Conservation (phyloP, 2,888 invertebrate genomes). For the Callosobruchus maculatus region DNA sequence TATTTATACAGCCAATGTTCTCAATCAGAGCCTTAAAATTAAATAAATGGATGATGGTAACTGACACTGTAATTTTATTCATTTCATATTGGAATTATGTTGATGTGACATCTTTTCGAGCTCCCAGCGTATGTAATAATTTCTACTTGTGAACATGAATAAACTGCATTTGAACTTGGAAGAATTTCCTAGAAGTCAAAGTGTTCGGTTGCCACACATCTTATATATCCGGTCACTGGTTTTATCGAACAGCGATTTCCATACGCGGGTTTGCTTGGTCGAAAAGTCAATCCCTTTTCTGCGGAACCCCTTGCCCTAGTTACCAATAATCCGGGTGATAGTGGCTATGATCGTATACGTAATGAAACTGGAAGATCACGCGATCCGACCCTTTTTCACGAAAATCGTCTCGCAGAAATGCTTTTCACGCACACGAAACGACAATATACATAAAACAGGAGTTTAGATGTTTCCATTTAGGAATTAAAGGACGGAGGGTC, state of each 20-base stretch:
- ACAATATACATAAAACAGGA: neutral
- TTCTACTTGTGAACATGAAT: too few species aligned
- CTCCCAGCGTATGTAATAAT: too few species aligned
- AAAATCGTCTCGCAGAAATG: neutral
- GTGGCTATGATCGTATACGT: neutral
- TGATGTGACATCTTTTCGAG: constrained; percentile 93
- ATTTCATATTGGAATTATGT: constrained; percentile 57
- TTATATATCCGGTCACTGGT: too few species aligned
- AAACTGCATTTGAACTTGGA: too few species aligned
- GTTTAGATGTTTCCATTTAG: neutral
- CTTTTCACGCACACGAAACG: neutral
- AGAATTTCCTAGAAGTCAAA: too few species aligned
- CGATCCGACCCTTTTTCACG: neutral
- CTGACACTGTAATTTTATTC: neutral
- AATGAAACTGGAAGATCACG: neutral
- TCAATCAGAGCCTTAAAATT: neutral
- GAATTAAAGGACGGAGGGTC: neutral
- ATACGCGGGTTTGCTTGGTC: too few species aligned
- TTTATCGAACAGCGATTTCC: too few species aligned
- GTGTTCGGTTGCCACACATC: too few species aligned
- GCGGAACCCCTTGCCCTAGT: neutral
- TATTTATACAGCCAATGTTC: neutral
- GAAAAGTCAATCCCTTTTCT: too few species aligned
- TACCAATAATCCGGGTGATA: neutral
- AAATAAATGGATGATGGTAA: constrained; percentile 2